These are phyloP conservation scores for Corythoichthys intestinalis DNA, from an alignment of 2,113 vertebrate species.

Conservation along the genomic window DNA sequence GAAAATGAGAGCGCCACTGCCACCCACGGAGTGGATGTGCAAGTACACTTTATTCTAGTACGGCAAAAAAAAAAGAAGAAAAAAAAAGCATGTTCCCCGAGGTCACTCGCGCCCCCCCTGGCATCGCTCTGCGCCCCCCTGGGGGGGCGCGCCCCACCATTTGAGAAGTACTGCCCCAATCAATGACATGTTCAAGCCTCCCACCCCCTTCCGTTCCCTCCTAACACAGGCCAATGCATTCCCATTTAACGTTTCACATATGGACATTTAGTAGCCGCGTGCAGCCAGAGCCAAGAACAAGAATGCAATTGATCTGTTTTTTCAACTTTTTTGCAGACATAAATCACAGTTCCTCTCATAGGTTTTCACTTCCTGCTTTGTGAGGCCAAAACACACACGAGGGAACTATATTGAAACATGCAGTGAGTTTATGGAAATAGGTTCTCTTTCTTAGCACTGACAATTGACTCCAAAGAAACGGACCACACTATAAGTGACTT, in stretches of 20 bases:
- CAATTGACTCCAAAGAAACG: conserved; percentile 5
- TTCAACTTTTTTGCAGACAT: conserved; percentile 11
- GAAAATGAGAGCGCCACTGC: no score
- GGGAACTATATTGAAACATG: not conserved
- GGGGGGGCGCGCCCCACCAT: no score
- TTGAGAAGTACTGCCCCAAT: no score
- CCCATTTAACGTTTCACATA: conserved; percentile 38
- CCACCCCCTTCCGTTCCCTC: conserved; percentile 24
- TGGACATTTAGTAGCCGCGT: conserved; percentile 13
- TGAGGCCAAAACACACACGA: conserved; percentile 19
- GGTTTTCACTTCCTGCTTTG: conserved; percentile 33
- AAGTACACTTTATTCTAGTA: no score
- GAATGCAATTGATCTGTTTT: conserved; percentile 14
- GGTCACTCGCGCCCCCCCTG: no score
- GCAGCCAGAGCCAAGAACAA: conserved; percentile 15
- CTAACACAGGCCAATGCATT: conserved; percentile 14
- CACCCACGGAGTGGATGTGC: no score
- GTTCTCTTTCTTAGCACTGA: not conserved
- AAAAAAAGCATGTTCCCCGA: no score
- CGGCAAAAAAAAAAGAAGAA: no score
- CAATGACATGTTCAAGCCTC: conserved; percentile 11
- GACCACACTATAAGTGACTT: conserved; percentile 32
- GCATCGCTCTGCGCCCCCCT: no score
- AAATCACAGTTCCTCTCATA: conserved; percentile 21
- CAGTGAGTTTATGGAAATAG: not conserved